These are phyloP conservation scores for Heliconius charithonia DNA, from an alignment of 2,888 invertebrate genomes.

Conservation along the genomic window DNA sequence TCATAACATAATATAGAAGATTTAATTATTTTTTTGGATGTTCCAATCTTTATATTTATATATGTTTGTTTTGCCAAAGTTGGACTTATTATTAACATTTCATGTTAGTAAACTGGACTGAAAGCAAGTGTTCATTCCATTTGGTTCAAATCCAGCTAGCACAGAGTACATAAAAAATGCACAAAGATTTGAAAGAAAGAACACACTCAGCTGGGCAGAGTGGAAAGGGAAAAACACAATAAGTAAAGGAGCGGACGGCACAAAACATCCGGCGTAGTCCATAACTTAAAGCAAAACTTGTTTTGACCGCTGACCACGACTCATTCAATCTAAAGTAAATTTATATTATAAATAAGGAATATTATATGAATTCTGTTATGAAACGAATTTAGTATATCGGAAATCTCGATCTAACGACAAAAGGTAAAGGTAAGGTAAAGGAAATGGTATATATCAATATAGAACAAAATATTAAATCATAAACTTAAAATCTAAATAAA, in stretches of 20 bases:
- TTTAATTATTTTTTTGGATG: not conserved
- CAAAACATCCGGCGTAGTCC: conserved; percentile 66
- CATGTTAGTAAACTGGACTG: conserved; percentile 48
- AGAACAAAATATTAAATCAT: not conserved
- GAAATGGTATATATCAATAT: no score
- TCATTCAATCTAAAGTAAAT: conserved; percentile 51
- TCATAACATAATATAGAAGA: not conserved
- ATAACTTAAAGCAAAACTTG: conserved; percentile 60
- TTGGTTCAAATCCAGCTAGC: conserved; percentile 52
- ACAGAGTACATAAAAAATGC: conserved; percentile 68
- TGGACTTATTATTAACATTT: conserved; percentile 21
- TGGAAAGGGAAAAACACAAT: conserved; percentile 71
- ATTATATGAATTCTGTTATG: not conserved
- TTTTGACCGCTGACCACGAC: conserved; percentile 70
- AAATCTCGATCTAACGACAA: not conserved
- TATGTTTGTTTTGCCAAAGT: conserved; percentile 6
- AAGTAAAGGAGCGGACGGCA: conserved; percentile 63
- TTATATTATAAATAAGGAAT: conserved; percentile 26
- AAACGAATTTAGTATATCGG: not conserved
- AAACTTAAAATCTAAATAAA: not conserved
- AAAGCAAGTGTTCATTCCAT: conserved; percentile 64
- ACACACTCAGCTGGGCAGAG: conserved; percentile 69
- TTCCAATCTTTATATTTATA: not conserved
- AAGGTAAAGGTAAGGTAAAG: not conserved
- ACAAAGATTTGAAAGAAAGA: conserved; percentile 63